Conservation (phyloP, 37 sponge, comb jelly and placozoan species). For the Chondrilla cf. caribensis region DNA sequence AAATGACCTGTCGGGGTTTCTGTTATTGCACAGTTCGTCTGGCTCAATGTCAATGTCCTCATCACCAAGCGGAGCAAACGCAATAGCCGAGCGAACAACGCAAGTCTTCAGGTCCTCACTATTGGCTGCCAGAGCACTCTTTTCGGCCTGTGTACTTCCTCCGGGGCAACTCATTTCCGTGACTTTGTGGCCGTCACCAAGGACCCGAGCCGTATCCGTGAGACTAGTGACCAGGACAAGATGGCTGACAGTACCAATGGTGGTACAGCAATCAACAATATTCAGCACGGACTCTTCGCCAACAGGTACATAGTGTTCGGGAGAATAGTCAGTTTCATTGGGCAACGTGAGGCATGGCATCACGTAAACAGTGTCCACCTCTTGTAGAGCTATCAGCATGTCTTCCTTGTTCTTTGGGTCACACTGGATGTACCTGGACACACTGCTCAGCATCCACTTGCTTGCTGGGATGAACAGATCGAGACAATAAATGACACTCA, state of each 20-base stretch:
- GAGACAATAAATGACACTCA: not conserved
- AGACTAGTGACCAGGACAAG: not conserved
- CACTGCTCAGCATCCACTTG: not conserved
- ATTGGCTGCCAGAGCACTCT: not conserved
- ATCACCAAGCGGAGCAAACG: not conserved
- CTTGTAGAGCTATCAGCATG: not conserved
- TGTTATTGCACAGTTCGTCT: not conserved
- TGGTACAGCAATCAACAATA: conserved; percentile 13
- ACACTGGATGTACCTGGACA: conserved; percentile 11
- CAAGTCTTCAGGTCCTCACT: not conserved
- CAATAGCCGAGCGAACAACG: not conserved
- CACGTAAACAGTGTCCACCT: conserved; percentile 5
- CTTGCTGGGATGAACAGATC: conserved; percentile 8
- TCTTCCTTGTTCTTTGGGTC: not conserved
- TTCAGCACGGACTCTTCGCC: not conserved
- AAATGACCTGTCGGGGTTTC: not conserved
- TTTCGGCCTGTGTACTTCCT: not conserved
- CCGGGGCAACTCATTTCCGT: not conserved
- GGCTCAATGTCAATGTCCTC: not conserved
- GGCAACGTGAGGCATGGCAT: not conserved
- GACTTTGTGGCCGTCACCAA: not conserved
- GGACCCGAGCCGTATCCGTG: not conserved
- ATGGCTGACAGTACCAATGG: not conserved
- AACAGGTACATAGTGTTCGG: not conserved
- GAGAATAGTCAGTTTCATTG: not conserved